Evolutionary conservation across 1,140 invertebrate species (phyloP).

Genomic region (Megathymus violae): DNA sequence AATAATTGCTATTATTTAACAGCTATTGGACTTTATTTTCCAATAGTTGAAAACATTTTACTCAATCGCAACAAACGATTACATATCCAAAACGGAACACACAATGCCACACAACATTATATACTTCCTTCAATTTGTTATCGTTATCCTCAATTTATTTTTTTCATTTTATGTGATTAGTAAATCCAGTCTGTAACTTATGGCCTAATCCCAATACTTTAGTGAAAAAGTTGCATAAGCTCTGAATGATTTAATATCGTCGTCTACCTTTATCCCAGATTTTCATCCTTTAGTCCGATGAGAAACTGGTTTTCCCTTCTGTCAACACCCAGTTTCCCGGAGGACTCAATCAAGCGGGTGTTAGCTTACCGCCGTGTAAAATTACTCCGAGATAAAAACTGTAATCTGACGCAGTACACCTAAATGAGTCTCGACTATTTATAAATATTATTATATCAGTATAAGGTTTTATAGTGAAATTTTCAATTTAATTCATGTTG

Average conservation of each 20-base stretch:
- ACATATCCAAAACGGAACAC: no score
- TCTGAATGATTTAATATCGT: background rate
- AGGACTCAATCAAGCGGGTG: conserved; percentile 30
- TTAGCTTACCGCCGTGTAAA: conserved; percentile 32
- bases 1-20: no score
- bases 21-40: no score
- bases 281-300: conserved; percentile 3
- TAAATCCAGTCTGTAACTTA: no score
- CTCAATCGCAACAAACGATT: no score
- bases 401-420: conserved; percentile 23
- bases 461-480: no score
- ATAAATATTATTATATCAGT: no score
- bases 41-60: no score
- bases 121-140: no score
- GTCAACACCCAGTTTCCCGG: conserved; percentile 21
- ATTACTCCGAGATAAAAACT: conserved; percentile 30
- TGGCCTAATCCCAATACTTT: no score
- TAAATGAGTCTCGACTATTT: conserved; percentile 1
- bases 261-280: conserved; percentile 9
- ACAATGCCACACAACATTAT: background rate
- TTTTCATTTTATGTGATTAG: background rate
- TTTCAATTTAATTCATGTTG: no score
- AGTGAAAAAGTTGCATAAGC: background rate
- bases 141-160: background rate
- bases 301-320: conserved; percentile 16